Conservation (phyloP, 2,797 vertebrate genomes). For the Phataginus tetradactyla region DNA sequence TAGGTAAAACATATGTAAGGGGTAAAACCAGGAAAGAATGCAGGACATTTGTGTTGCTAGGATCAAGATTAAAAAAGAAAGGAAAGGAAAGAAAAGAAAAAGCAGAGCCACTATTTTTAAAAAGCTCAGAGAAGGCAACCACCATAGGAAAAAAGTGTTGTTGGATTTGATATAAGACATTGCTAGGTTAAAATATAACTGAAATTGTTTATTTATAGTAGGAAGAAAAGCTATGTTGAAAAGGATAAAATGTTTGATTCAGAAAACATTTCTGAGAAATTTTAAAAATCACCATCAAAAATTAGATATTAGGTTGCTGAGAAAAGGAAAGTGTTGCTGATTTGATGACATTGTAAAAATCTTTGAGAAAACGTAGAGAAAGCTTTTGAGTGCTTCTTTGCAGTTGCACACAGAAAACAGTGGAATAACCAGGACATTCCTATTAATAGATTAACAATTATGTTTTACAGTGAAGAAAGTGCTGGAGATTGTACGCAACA, state of each 20-base stretch:
- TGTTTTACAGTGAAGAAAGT: not conserved
- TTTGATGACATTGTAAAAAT: not conserved
- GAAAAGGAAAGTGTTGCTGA: not conserved
- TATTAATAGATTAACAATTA: slow-evolving; percentile 34
- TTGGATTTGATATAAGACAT: not conserved
- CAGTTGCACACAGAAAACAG: not conserved
- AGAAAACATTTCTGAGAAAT: not conserved
- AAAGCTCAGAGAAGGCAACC: not conserved
- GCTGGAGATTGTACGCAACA: not conserved
- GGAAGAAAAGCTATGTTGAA: not conserved
- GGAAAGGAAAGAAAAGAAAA: not conserved
- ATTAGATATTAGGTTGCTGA: not conserved
- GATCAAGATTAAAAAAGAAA: not conserved
- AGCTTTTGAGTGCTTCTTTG: not conserved
- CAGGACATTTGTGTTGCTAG: not conserved
- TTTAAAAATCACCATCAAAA: slow-evolving; percentile 7
- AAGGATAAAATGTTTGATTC: not conserved
- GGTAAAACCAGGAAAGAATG: not conserved
- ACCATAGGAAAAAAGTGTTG: not conserved
- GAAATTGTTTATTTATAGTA: not conserved
- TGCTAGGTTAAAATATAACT: not conserved
- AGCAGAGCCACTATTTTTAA: not conserved
- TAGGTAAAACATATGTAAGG: not conserved
- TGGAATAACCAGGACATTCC: not conserved
- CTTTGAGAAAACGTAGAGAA: not conserved